Conservation (phyloP, 2,797 vertebrate genomes). For the Fratercula arctica region DNA sequence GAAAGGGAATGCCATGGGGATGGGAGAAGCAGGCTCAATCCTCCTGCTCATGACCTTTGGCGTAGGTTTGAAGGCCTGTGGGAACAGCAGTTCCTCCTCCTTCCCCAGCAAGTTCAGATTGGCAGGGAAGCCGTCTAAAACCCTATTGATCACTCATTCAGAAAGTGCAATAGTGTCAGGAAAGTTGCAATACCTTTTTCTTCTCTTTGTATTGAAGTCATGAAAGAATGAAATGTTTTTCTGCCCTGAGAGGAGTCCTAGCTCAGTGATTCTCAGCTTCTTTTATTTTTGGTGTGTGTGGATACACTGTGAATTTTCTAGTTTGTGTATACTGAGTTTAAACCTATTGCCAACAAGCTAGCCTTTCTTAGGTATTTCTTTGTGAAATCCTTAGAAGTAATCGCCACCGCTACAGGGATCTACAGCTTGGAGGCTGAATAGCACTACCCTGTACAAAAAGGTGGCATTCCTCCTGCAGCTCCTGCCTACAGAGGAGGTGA, state of each 20-base stretch:
- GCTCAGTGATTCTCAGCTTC: neutral
- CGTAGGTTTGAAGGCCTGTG: neutral
- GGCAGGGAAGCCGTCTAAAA: slow-evolving; percentile 4
- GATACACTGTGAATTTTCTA: neutral
- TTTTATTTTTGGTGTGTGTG: neutral
- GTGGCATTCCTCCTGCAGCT: neutral
- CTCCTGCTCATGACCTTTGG: neutral
- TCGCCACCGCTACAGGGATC: neutral
- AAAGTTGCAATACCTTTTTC: neutral
- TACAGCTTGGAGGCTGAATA: neutral
- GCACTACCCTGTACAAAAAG: neutral
- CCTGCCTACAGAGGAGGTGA: neutral
- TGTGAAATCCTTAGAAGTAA: neutral
- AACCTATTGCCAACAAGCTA: neutral
- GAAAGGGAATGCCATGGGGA: neutral
- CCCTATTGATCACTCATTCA: neutral
- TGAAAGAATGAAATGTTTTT: neutral
- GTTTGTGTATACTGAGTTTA: neutral
- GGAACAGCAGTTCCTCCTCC: neutral
- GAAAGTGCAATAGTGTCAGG: neutral
- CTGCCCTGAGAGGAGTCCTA: neutral
- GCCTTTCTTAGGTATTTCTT: neutral
- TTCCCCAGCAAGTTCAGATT: neutral
- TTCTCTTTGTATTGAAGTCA: neutral
- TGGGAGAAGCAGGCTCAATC: neutral